These are phyloP conservation scores for Whitmania pigra DNA, from an alignment of 1,140 invertebrate genomes.

Conservation along the genomic window DNA sequence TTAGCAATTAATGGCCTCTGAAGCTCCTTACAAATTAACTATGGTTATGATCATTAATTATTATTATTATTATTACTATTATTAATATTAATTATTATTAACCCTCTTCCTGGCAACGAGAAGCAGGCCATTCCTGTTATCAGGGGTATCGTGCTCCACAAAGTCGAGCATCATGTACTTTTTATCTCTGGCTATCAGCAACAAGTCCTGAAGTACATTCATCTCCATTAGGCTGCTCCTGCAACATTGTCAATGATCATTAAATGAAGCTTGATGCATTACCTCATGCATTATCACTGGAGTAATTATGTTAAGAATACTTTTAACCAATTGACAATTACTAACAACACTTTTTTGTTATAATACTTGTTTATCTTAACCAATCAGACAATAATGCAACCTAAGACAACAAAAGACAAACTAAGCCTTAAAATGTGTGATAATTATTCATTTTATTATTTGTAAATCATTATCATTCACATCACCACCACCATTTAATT, in stretches of 20 bases:
- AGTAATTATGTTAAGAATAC: slow-evolving; percentile 5
- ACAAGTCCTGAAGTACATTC: slow-evolving; percentile 77
- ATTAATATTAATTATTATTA: slow-evolving; percentile 23
- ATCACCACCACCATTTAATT: background rate
- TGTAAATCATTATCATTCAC: too few relatives aligned
- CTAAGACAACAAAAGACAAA: background rate
- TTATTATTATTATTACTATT: too few relatives aligned
- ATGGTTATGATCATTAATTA: too few relatives aligned
- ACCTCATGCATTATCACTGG: background rate
- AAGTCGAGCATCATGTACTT: slow-evolving; percentile 85
- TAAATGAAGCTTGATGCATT: background rate
- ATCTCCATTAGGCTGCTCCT: slow-evolving; percentile 75
- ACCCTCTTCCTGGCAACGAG: slow-evolving; percentile 81
- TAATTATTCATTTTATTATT: too few relatives aligned
- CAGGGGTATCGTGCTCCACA: slow-evolving; percentile 66
- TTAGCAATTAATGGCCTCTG: too few relatives aligned
- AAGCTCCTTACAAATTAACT: too few relatives aligned
- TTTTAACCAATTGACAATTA: background rate
- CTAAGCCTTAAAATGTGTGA: background rate
- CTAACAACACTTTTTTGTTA: background rate
- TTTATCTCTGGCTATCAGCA: slow-evolving; percentile 81
- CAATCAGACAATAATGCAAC: background rate
- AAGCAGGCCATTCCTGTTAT: slow-evolving; percentile 70
- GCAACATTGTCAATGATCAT: slow-evolving; percentile 2
- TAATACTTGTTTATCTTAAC: background rate